Conservation (phyloP, 2,888 invertebrate genomes). For the Apeira syringaria region DNA sequence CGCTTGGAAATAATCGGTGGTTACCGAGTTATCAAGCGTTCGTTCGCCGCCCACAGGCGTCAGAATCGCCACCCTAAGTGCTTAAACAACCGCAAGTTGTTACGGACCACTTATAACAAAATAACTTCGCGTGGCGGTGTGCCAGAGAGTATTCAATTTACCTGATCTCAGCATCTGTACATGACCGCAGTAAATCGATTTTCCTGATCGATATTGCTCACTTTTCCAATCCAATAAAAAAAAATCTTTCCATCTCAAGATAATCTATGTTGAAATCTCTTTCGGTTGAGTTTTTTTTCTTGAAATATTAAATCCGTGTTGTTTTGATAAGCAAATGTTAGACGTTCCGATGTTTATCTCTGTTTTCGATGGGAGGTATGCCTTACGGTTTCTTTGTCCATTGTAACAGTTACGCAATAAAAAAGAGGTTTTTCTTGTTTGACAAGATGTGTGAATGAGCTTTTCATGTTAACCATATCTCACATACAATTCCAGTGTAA, state of each 20-base stretch:
- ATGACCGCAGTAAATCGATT: slow-evolving; percentile 28
- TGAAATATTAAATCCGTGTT: not conserved
- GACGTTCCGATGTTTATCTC: slow-evolving; percentile 8
- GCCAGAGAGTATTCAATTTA: slow-evolving; percentile 32
- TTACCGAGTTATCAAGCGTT: slow-evolving; percentile 22
- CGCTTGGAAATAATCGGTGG: slow-evolving; percentile 41
- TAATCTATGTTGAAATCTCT: not conserved
- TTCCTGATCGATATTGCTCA: slow-evolving; percentile 21
- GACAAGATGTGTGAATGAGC: slow-evolving; percentile 25
- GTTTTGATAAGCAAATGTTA: slow-evolving; percentile 12
- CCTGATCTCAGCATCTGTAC: slow-evolving; percentile 18
- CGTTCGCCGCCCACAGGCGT: slow-evolving; percentile 11
- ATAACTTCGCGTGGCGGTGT: slow-evolving; percentile 29
- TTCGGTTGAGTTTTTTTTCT: not conserved
- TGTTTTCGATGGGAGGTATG: not conserved
- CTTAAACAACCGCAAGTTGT: slow-evolving; percentile 13
- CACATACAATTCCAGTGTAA: not conserved
- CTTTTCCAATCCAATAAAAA: not conserved
- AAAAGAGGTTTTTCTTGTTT: slow-evolving; percentile 25
- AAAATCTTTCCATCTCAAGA: not conserved
- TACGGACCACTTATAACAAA: slow-evolving; percentile 31
- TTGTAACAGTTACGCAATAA: slow-evolving; percentile 15
- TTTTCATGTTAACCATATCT: slow-evolving; percentile 19
- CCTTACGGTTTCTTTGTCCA: not conserved
- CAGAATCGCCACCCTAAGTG: slow-evolving; percentile 21